Conservation (phyloP, 1,140 invertebrate genomes). For the Caenorhabditis latens region DNA sequence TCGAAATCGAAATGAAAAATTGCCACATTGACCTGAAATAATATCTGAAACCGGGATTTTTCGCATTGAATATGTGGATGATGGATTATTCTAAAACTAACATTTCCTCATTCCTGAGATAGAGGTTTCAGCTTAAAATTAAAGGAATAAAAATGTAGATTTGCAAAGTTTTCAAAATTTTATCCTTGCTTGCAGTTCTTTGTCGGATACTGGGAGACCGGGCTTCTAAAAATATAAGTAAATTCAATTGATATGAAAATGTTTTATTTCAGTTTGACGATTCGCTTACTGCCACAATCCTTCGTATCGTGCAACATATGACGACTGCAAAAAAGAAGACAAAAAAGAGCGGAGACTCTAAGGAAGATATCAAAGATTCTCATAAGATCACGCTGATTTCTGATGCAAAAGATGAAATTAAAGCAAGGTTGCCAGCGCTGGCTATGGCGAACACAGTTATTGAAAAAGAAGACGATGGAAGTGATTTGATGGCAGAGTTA, state of each 20-base stretch:
- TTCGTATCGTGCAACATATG: slow-evolving; percentile 95
- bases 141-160: no score
- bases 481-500: slow-evolving; percentile 87
- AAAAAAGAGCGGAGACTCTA: slow-evolving; percentile 58
- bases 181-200: no score
- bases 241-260: no score
- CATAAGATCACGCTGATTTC: slow-evolving; percentile 61
- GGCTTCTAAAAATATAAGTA: no score
- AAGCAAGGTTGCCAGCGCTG: slow-evolving; percentile 88
- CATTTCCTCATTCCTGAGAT: no score
- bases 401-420: slow-evolving; percentile 81
- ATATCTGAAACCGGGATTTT: no score
- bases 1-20: no score
- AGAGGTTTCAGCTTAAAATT: no score
- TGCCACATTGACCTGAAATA: no score
- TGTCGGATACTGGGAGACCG: neutral
- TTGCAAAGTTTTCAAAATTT: no score
- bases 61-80: no score
- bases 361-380: slow-evolving; percentile 19
- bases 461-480: slow-evolving; percentile 65
- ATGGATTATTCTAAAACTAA: no score
- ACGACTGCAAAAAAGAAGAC: slow-evolving; percentile 79
- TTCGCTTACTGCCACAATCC: slow-evolving; percentile 90
- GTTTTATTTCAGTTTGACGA: slow-evolving; percentile 81
- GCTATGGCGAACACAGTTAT: slow-evolving; percentile 86